Percentiles rank a stretch among this genome's conserved stretches.
phyloP scores from a whole-genome alignment of 2,888 invertebrate species.

The Apodemia mormo region DNA sequence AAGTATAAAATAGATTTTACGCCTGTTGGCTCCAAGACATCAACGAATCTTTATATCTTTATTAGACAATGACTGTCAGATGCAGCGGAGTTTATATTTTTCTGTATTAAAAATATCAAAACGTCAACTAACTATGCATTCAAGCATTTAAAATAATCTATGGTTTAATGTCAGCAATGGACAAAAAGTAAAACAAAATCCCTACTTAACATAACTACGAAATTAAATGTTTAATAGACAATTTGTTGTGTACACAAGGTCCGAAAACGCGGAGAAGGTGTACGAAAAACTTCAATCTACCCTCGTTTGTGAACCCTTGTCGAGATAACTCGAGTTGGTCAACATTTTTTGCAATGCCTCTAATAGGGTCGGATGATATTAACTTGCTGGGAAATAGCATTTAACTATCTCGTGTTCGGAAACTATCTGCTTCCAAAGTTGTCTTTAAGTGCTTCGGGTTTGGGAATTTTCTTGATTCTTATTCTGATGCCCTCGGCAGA shows the following conservation, averaged over 20 bases:
- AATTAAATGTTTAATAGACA: slow-evolving; percentile 5
- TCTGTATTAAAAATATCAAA: too few species aligned
- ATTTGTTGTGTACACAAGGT: slow-evolving; percentile 12
- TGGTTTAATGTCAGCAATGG: background rate
- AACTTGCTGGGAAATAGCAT: slow-evolving; percentile 18
- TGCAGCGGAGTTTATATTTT: too few species aligned
- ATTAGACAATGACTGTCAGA: too few species aligned
- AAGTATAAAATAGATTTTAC: too few species aligned
- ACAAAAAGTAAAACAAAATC: background rate
- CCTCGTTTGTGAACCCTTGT: slow-evolving; percentile 19
- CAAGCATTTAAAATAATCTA: background rate
- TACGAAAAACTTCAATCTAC: slow-evolving; percentile 18
- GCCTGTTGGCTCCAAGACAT: too few species aligned
- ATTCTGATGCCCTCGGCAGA: background rate
- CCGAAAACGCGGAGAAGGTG: slow-evolving; percentile 12
- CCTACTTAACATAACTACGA: slow-evolving; percentile 1
- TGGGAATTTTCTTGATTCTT: slow-evolving; percentile 1
- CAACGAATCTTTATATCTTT: too few species aligned
- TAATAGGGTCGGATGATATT: slow-evolving; percentile 20
- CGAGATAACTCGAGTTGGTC: slow-evolving; percentile 18
- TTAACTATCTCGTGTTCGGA: slow-evolving; percentile 13
- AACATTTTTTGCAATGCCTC: slow-evolving; percentile 20
- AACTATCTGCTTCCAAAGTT: slow-evolving; percentile 16
- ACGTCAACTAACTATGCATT: too few species aligned
- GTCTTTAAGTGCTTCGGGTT: slow-evolving; percentile 10